phyloP scores from a whole-genome alignment of 2,797 vertebrate species.

The Gobionotothen gibberifrons region DNA sequence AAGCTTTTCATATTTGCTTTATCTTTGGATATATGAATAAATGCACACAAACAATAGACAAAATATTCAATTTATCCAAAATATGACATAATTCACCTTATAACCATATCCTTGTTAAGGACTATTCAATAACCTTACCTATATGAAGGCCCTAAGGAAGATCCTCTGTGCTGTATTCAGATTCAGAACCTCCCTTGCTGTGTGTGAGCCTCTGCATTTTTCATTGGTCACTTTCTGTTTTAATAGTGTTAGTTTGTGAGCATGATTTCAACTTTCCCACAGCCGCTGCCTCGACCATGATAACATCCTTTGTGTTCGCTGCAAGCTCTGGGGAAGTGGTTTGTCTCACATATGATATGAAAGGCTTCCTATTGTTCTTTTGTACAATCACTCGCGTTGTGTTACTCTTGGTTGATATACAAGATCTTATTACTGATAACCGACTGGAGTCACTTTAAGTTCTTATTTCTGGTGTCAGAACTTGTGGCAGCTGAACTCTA shows the following conservation, averaged over 20 bases:
- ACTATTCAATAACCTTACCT: neutral
- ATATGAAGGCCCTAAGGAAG: neutral
- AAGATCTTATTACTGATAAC: too few species aligned
- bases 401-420: conserved; percentile 7
- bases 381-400: neutral
- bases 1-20: neutral
- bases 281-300: conserved; percentile 9
- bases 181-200: too few species aligned
- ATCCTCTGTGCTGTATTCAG: neutral
- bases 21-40: neutral
- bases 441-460: conserved; percentile 19
- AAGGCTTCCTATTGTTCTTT: conserved; percentile 14
- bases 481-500: conserved; percentile 61
- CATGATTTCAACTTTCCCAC: conserved; percentile 2
- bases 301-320: conserved; percentile 17
- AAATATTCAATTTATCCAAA: neutral
- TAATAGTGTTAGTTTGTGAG: neutral
- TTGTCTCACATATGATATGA: conserved; percentile 9
- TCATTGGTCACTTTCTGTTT: conserved; percentile 4
- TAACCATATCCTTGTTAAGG: neutral
- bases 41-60: neutral
- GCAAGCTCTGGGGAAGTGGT: conserved; percentile 17
- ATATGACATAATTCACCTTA: neutral
- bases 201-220: conserved; percentile 5
- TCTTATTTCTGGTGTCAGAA: conserved; percentile 12